Evolutionary conservation across 2,888 invertebrate genomes (phyloP), one percentile per base, ranked within the genome.

Genomic region (Coremacera marginata): DNA sequence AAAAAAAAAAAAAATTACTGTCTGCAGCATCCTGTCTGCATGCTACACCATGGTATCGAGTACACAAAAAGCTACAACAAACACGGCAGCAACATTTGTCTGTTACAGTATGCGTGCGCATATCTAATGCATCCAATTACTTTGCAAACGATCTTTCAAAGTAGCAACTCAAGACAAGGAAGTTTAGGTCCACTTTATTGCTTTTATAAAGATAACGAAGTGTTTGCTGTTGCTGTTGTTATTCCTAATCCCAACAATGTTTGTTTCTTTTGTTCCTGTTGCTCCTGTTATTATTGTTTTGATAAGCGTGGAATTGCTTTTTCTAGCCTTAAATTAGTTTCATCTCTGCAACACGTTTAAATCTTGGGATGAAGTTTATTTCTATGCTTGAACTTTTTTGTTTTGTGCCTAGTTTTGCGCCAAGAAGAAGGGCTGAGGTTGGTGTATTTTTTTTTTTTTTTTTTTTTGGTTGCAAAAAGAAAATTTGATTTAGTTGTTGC

Each of bases 281-380:
- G 68, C 49, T 68, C 25, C 52, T 70, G 34, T 71, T n/a, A 34
- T 71, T 55, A 55, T 70, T 57, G 70, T 71, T 60, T 67, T 74
- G 74, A 74, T 67, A 74, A 74, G 65, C 74, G 25, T 74, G 67
- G 55, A 65, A 74, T 74, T 74, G 67, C 65, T 67, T 74, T 74
- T 67, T 67, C 51, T 25, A n/a, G 68, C 51, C 25, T 68, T 51
- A 68, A 68, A 68, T 68, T 49, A 49, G 68, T 25, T 52, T 49
- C 51, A 37, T 27, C 25, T n/a, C 55, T 16, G n/a, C 67, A 37
- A 49, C 51, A 11, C 51, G 27, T 49, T 51, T 22, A 51, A 25
- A 19, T 57, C 25, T 19, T 71, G 34, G 70, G 3, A 55, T 25
- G 37, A 22, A 14, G 22, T 37, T 71, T 37, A 11, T 71, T 57